Base-by-base conservation (phyloP, 37 sponge, comb jelly and placozoan genomes). In the Cliona cf. orientalis region DNA sequence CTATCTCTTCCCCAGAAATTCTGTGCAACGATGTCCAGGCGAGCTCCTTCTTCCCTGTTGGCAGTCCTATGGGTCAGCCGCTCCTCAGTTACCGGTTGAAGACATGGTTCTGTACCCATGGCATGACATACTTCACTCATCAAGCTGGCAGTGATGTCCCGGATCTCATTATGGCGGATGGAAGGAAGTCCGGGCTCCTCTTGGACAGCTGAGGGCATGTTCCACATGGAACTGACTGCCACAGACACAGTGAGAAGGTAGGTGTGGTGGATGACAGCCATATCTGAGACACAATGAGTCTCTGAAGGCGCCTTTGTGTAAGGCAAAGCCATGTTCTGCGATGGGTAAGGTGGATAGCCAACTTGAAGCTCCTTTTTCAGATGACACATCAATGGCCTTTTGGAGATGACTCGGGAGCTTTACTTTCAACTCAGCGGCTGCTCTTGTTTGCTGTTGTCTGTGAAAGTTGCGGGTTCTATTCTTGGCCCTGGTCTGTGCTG, bases 191-290 rank as follows among this genome's bases (percentile, higher is more conserved):
- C 55, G 17, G n/a, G n/a, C n/a, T n/a, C 55, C 55, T 19, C 55
- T 11, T 11, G 55, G 55, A 17, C 55, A 49, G 17, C 14, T 19
- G 55, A 49, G 55, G 55, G 19, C 66, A 64, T 31, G 34, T 64
- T 32, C 66, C 29, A 64, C 66, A 12, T 11, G 9, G 66, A 64
- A 64, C 22, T 64, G 9, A 11, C 11, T 23, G 19, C 66, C 66
- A 64, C 66, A 64, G 12, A 64, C 66, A 64, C 66, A 64, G 66
- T 11, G 12, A 11, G n/a, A 23, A 19, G 66, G 66, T 23, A 19
- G 12, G 34, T 19, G 34, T 23, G 66, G 9, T 12, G 66, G 66
- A 12, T 12, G 55, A 11, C 55, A 49, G 55, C 55, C 55, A 49
- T 49, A 49, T 11, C 55, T 11, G 55, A 49, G 55, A 49, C 14